Evolutionary conservation across 2,797 vertebrate species (phyloP).

Genomic region (Phyllotis vaccarum): DNA sequence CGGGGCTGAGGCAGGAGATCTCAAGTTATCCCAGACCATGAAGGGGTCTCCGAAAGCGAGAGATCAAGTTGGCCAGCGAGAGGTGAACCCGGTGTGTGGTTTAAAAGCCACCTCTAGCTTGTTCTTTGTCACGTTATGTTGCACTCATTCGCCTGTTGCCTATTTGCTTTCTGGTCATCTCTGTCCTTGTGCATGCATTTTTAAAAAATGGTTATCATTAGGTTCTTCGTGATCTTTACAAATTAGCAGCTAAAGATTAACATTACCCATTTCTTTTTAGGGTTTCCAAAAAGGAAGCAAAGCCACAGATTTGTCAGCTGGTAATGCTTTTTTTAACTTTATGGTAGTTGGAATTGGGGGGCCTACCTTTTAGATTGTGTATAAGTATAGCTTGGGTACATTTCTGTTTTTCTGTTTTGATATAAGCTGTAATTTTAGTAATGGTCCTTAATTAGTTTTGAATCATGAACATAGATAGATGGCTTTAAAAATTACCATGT

Average conservation of each 20-base stretch:
- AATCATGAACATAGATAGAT: background rate
- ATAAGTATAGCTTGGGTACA: background rate
- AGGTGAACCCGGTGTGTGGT: background rate
- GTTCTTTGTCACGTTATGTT: background rate
- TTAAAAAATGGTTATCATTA: no score
- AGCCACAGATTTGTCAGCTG: conserved; percentile 91
- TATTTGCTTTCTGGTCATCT: background rate
- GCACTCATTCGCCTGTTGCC: background rate
- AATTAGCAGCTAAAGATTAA: conserved; percentile 39
- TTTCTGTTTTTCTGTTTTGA: background rate
- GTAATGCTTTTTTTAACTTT: conserved; percentile 88
- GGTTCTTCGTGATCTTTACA: background rate
- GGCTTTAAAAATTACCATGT: background rate
- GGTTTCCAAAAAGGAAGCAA: conserved; percentile 89
- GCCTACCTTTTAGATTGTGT: conserved; percentile 10
- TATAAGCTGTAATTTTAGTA: conserved; percentile 28
- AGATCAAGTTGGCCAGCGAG: background rate
- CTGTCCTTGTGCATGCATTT: background rate
- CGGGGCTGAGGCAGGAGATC: background rate
- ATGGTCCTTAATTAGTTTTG: conserved; percentile 13
- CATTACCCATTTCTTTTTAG: conserved; percentile 85
- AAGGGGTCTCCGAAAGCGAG: background rate
- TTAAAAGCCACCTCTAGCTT: background rate
- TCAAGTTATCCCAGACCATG: no score
- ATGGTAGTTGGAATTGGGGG: background rate